phyloP scores from a whole-genome alignment of 1,140 invertebrate species.

The Mamestra configurata region DNA sequence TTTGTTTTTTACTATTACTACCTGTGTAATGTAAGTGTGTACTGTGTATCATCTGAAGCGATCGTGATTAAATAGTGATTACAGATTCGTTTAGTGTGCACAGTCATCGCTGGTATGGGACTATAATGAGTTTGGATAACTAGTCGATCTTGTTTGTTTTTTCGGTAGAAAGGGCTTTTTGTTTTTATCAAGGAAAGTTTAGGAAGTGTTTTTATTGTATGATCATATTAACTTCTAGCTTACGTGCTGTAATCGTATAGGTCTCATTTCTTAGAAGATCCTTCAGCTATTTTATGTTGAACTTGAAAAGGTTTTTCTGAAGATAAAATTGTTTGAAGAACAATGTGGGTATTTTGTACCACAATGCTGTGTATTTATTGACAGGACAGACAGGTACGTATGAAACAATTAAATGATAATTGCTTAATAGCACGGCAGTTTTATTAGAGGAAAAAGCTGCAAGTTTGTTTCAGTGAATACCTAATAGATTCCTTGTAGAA shows the following conservation, averaged over 20 bases:
- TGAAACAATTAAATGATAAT: conserved; percentile 9
- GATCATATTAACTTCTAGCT: background rate
- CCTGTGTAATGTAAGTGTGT: background rate
- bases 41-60: background rate
- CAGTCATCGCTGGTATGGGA: conserved; percentile 3
- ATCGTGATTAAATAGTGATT: conserved; percentile 42
- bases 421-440: background rate
- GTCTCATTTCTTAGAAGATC: background rate
- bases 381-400: conserved; percentile 9
- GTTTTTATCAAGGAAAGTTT: background rate
- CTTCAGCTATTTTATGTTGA: background rate
- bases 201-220: background rate
- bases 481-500: background rate
- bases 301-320: background rate
- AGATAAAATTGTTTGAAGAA: background rate
- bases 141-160: background rate
- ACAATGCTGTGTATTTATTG: background rate
- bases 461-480: background rate
- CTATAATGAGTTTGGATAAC: conserved; percentile 31
- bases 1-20: conserved; percentile 45
- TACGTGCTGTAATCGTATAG: background rate
- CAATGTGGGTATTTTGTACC: conserved; percentile 3
- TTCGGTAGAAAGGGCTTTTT: background rate
- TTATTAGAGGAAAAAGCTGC: background rate
- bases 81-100: conserved; percentile 23